Conservation (phyloP, 2,797 vertebrate species). For the Cyclopterus lumpus region DNA sequence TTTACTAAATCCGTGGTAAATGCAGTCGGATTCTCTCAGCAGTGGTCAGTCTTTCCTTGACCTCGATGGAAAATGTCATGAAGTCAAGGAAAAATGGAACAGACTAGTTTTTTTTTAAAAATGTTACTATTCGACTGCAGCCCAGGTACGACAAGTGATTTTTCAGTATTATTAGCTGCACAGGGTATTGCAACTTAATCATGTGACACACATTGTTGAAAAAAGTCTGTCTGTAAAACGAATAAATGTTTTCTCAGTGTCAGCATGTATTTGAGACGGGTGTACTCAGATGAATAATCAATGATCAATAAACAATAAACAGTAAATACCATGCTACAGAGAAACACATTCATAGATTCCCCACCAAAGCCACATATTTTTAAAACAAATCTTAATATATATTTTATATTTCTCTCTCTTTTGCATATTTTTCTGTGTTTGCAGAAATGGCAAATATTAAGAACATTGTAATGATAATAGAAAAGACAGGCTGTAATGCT, state of each 20-base stretch:
- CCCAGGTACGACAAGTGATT: background rate
- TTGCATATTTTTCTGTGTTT: slow-evolving; percentile 74
- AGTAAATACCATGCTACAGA: slow-evolving; percentile 53
- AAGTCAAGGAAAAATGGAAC: background rate
- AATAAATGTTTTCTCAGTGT: background rate
- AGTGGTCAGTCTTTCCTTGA: background rate
- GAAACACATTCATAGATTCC: slow-evolving; percentile 54
- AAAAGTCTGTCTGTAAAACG: background rate
- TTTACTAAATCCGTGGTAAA: background rate
- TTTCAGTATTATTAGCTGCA: background rate
- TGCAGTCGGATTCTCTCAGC: background rate
- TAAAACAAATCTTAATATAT: slow-evolving; percentile 23
- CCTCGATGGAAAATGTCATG: background rate
- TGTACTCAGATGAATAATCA: slow-evolving; percentile 23
- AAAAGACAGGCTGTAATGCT: slow-evolving; percentile 52
- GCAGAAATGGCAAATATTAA: slow-evolving; percentile 51
- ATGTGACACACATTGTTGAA: background rate
- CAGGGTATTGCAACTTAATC: background rate
- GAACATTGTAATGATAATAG: slow-evolving; percentile 48
- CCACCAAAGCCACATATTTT: slow-evolving; percentile 48
- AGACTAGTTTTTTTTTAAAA: background rate
- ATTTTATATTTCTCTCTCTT: slow-evolving; percentile 44
- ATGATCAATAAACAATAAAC: slow-evolving; percentile 36
- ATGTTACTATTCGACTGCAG: background rate
- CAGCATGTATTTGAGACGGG: background rate